Percentiles rank a stretch among this genome's conserved stretches.
These are phyloP conservation scores for Saimiri boliviensis DNA, from an alignment of 2,113 vertebrate genomes.

Conservation along the genomic window DNA sequence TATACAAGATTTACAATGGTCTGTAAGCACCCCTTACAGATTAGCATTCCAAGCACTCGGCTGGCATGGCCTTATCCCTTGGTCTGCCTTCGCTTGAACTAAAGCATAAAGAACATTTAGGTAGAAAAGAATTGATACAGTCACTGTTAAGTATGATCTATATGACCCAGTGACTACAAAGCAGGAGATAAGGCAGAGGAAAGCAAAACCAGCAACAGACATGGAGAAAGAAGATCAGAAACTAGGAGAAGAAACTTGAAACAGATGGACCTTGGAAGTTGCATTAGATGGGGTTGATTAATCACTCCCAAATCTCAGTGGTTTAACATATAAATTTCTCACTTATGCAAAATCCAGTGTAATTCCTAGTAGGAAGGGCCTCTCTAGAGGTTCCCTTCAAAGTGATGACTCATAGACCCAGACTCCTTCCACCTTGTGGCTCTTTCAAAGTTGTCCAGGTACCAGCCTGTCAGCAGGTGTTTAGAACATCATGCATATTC, in stretches of 20 bases:
- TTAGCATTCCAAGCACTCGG: not conserved
- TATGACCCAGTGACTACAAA: not conserved
- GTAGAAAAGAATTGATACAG: not conserved
- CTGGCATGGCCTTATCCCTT: not conserved
- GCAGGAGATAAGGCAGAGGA: not conserved
- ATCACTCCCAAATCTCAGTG: not conserved
- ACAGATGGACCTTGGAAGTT: not conserved
- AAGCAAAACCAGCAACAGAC: not conserved
- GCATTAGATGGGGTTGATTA: not conserved
- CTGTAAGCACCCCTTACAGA: not conserved
- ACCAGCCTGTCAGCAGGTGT: not conserved
- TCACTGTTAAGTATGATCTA: not conserved
- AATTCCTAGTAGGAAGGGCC: not conserved
- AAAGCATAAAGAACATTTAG: not conserved
- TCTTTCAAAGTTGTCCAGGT: not conserved
- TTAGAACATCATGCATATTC: not conserved
- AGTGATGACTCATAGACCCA: not conserved
- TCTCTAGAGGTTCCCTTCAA: not conserved
- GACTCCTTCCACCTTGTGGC: not conserved
- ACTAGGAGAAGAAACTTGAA: not conserved
- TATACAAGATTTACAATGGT: not conserved
- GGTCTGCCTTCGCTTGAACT: not conserved
- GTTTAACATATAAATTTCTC: not conserved
- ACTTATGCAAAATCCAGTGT: not conserved
- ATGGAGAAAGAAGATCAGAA: not conserved